phyloP scores from a whole-genome alignment of 1,140 invertebrate species.

The Euura lappo region DNA sequence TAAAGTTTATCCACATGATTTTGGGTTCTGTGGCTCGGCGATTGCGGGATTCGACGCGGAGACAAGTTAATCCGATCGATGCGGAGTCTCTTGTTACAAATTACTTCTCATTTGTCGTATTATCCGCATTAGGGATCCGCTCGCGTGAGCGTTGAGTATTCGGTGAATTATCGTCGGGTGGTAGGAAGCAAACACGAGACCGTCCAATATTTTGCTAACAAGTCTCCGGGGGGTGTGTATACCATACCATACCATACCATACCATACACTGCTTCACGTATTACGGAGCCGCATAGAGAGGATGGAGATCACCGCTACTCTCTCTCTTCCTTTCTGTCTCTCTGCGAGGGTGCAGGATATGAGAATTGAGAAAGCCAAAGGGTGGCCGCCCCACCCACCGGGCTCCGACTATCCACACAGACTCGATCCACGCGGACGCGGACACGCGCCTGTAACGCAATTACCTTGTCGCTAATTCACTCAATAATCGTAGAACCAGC shows the following conservation, averaged over 20 bases:
- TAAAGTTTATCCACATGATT: too few relatives aligned
- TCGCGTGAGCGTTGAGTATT: neutral
- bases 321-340: neutral
- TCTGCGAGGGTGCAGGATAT: neutral
- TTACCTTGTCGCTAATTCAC: conserved; percentile 54
- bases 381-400: conserved; percentile 20
- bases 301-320: too few relatives aligned
- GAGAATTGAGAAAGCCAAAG: too few relatives aligned
- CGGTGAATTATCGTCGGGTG: neutral
- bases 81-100: neutral
- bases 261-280: too few relatives aligned
- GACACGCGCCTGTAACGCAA: conserved; percentile 52
- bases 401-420: conserved; percentile 9
- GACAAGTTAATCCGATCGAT: conserved; percentile 7
- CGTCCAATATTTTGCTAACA: conserved; percentile 21
- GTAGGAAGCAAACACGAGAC: neutral
- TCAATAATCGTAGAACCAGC: conserved; percentile 53
- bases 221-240: conserved; percentile 22
- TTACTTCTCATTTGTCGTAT: conserved; percentile 5
- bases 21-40: neutral
- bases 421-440: conserved; percentile 6
- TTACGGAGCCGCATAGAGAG: conserved; percentile 14
- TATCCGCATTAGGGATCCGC: neutral
- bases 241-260: conserved; percentile 9
- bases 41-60: neutral